Base-by-base conservation (phyloP, 2,113 vertebrate genomes). In the Apeltes quadracus region DNA sequence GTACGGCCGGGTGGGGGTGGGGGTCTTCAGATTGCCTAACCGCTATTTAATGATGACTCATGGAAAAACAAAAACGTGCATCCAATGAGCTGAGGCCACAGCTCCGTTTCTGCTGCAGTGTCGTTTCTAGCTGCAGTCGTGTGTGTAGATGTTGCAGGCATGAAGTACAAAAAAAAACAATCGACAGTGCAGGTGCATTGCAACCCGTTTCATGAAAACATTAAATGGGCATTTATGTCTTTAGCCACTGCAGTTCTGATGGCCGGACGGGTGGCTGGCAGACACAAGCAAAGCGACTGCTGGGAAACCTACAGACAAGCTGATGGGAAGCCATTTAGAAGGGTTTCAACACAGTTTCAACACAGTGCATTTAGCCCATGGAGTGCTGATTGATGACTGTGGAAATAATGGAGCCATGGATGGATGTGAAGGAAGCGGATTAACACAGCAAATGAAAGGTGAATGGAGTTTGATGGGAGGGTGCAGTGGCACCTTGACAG, bases 31-130 rank as follows among this genome's bases (percentile, higher is more conserved):
- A 71, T 55, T 55, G 55, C 62, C 92, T 92, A 84, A 88, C 79
- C 18, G 1, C 69, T 79, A 75, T 91, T 90, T 90, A 89, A 82
- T 84, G 80, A 87, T 91, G 88, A 90, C 80, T 89, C 84, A 90
- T 90, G 84, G 72, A 82, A 87, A 92, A 90, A 92, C 78, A 92
- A 91, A n/a, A 88, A 86, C 78, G 77, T 22, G 57, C 69, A 74
- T 62, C 69, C 76, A 91, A 62, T 80, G 73, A 75, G 71, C 83
- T 81, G 84, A 89, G 72, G 82, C 84, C 43, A 68, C 78, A 74
- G 61, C 84, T 90, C 69, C 15, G 72, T 64, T 46, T 51, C 69
- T 53, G 61, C 75, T 75, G 58, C 58, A 76, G 83, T 88, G 81
- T 91, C 76, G 73, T 78, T 65, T 85, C 77, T 82, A 87, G 80